Conservation (phyloP, 2,888 invertebrate species). For the Tribolium freemani region DNA sequence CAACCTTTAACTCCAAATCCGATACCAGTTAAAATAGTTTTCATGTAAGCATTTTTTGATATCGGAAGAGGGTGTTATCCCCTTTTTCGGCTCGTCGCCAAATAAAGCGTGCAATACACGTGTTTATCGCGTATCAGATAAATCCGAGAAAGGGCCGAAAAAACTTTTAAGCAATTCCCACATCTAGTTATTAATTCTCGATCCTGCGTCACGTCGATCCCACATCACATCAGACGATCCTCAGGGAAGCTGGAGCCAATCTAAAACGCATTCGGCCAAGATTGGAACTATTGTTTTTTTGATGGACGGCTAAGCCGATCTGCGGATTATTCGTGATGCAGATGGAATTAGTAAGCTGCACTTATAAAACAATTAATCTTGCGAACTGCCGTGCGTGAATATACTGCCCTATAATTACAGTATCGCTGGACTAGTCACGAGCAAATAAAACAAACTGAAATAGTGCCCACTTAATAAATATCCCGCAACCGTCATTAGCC, state of each 20-base stretch:
- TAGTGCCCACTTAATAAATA: conserved; percentile 9
- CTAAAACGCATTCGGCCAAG: conserved; percentile 38
- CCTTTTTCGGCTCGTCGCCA: conserved; percentile 31
- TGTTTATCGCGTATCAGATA: conserved; percentile 32
- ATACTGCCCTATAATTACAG: conserved; percentile 53
- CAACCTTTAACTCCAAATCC: conserved; percentile 55
- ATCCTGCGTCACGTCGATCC: conserved; percentile 54
- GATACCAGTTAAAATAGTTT: conserved; percentile 64
- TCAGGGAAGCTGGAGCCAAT: conserved; percentile 42
- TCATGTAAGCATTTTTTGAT: conserved; percentile 60
- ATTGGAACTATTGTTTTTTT: conserved; percentile 38
- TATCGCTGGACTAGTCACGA: conserved; percentile 48
- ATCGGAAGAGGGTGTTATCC: conserved; percentile 32
- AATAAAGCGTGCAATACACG: conserved; percentile 45
- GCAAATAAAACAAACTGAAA: conserved; percentile 41
- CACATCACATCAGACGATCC: conserved; percentile 53
- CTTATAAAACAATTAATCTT: conserved; percentile 60
- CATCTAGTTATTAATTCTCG: conserved; percentile 55
- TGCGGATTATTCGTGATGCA: conserved; percentile 34
- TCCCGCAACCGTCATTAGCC: neutral
- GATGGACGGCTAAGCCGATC: conserved; percentile 26
- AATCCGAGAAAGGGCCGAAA: neutral
- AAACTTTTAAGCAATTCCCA: conserved; percentile 48
- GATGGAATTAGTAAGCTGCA: conserved; percentile 49
- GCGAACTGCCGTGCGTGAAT: conserved; percentile 53